Base-by-base conservation (phyloP, 2,797 vertebrate genomes). In the Danio aesculapii region DNA sequence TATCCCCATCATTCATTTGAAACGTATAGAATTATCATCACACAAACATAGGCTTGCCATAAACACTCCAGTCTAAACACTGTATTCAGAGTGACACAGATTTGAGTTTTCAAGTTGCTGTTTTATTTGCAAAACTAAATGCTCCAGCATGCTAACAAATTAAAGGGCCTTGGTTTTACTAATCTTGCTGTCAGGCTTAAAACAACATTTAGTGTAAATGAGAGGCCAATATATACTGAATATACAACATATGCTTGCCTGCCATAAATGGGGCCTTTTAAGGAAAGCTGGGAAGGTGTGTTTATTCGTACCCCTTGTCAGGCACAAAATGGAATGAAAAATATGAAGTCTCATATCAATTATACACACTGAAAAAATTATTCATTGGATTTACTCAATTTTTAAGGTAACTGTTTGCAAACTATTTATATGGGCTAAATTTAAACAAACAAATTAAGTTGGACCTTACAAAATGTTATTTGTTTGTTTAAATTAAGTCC, bases 31-130 rank as follows among this genome's bases (percentile, higher is more conserved):
- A 44, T 72, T 72, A 57, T 58, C 44, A 72, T 58, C 53, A 72
- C 12, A 58, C 12, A 58, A 58, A 58, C 53, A 46, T 12, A 19
- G 52, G 52, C 69, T n/a, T 57, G 52, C 53, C 2, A 12, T 72
- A 57, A 72, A 57, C 69, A 72, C n/a, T 58, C 8, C 41, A 72
- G 55, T 44, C 53, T 72, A 72, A 72, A 46, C 41, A 72, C 55
- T 43, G 11, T 55, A 71, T 71, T 71, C 6, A 52, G 30, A 71
- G 16, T 17, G 58, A n/a, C 8, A 6, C 21, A 14, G 53, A 72
- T 57, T 72, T 57, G 0, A 13, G 39, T 19, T 72, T 44, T 43
- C 16, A 70, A 52, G 30, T n/a, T 43, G 0, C 41, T 8, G 16
- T 70, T 53, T 70, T 44, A 17, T 57, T 57, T 44, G 69, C 43